phyloP scores from a whole-genome alignment of 2,113 vertebrate species.

The Rhabdornis inornatus region DNA sequence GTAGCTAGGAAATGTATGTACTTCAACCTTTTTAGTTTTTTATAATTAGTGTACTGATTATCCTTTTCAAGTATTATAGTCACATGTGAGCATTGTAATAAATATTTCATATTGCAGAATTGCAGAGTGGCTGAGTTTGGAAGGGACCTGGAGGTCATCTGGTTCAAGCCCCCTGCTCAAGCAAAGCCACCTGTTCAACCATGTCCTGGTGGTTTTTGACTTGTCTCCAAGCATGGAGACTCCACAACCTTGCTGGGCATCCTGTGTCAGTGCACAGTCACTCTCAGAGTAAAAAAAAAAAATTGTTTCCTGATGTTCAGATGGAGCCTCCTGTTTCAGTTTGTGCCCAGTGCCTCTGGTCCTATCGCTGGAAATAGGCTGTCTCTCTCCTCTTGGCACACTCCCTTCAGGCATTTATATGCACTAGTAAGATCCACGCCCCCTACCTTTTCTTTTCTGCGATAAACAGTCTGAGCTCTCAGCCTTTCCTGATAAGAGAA shows the following conservation, averaged over 20 bases:
- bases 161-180: not conserved
- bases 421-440: not conserved
- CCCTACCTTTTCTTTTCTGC: not conserved
- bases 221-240: not conserved
- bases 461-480: not conserved
- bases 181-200: rapidly evolving
- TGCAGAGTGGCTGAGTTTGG: not conserved
- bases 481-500: not conserved
- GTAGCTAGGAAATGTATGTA: not conserved
- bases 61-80: not conserved
- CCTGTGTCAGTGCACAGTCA: not conserved
- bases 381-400: not conserved
- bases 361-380: not conserved
- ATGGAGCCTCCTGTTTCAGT: not conserved
- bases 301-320: not conserved
- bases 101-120: not conserved
- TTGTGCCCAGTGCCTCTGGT: not conserved
- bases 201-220: not conserved
- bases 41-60: not conserved
- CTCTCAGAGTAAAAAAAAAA: not conserved
- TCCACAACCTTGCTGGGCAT: not conserved
- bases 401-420: not conserved
- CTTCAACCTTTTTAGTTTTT: not conserved
- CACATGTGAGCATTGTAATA: not conserved
- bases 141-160: not conserved